Base-by-base conservation (phyloP, 1,140 invertebrate species). In the Drosophila sp. region DNA sequence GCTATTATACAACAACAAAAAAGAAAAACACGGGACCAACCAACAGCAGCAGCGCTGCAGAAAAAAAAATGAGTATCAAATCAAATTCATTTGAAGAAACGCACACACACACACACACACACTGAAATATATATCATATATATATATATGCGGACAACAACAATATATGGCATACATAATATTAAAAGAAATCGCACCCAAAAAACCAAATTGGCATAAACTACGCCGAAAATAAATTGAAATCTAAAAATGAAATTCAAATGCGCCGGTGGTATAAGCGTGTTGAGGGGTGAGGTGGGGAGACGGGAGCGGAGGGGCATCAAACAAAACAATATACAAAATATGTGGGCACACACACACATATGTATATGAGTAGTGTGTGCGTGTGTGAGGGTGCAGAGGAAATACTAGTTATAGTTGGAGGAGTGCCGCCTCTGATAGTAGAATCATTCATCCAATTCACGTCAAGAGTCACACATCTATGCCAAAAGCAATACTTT, bases 241-340 rank as follows among this genome's bases (percentile, higher is more conserved):
- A 84, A 85, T 84, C 80, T 85, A 85, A 84, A 84, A 84, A 84
- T 84, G 80, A 85, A 83, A 84, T 84, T 84, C 72, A 84, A 84
- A 84, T 84, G 80, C 80, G 56, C 70, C 76, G 61, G 66, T 61
- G 50, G 74, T 44, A 66, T 56, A 58, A 75, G 64, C 38, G 30
- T 30, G 17, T 17, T 17, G 17, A 17, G 17, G 2, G 30, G 35
- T 3, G 10, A 3, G 10, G 11, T 3, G 35, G 35, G 35, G 3
- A 1, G 35, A 17, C 17, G 5, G 35, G 35, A 1, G 10, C 3
- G 35, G 35, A 11, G 58, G 41, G 62, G 75, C 50, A 69, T 66
- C 44, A 29, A 32, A 35, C 67, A 41, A 73, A 73, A 47, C 56
- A 81, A 80, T 66, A 76, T 68, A 79, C 66, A 70, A 79, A 83